A percentile compares a stretch with the other conserved stretches of the same genome.
Conservation (phyloP, 2,888 invertebrate genomes). For the Coremacera marginata region DNA sequence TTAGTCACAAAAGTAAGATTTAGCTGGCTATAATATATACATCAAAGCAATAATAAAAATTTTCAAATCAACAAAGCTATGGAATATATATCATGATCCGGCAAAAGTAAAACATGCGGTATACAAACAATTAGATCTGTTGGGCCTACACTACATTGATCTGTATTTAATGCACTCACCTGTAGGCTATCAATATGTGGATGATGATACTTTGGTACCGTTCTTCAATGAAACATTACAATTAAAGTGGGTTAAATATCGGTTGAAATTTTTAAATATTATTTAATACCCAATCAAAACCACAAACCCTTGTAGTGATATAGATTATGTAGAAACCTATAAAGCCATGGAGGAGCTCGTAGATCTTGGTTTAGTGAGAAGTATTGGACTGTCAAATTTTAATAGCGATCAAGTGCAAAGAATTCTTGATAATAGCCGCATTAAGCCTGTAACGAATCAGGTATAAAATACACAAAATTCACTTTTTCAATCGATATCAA, state of each 20-base stretch:
- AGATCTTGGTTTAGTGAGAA: slow-evolving; percentile 76
- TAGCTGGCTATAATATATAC: slow-evolving; percentile 57
- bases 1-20: slow-evolving; percentile 71
- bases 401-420: slow-evolving; percentile 81
- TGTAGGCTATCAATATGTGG: slow-evolving; percentile 73
- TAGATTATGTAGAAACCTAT: slow-evolving; percentile 83
- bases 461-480: slow-evolving; percentile 50
- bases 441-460: slow-evolving; percentile 77
- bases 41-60: neutral
- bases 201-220: slow-evolving; percentile 56
- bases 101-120: slow-evolving; percentile 67
- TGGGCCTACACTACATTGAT: slow-evolving; percentile 81
- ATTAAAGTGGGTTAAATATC: slow-evolving; percentile 51
- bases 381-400: slow-evolving; percentile 89
- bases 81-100: slow-evolving; percentile 58
- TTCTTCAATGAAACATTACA: slow-evolving; percentile 50
- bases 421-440: slow-evolving; percentile 74
- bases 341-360: slow-evolving; percentile 82
- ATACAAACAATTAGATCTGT: slow-evolving; percentile 73
- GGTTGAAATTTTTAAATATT: neutral
- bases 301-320: slow-evolving; percentile 68
- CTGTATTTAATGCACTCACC: slow-evolving; percentile 87
- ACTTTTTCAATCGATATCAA: neutral
- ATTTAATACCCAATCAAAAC: neutral
- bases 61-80: slow-evolving; percentile 51